Base-by-base conservation (phyloP, 2,797 vertebrate genomes). In the Capromys pilorides region DNA sequence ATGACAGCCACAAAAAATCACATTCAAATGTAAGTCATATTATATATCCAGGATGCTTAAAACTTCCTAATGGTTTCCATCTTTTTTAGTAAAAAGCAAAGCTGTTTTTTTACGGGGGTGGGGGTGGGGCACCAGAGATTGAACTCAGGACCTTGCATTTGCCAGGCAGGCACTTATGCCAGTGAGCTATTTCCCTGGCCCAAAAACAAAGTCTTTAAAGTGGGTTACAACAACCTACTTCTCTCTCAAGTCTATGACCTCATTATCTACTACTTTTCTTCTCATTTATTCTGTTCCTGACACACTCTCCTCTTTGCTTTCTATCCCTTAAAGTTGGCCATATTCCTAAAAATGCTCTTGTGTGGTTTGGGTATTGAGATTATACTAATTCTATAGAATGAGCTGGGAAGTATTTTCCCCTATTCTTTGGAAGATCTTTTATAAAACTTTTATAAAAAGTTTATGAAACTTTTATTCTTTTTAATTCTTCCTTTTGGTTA, bases 401-500 rank as follows among this genome's bases (percentile, higher is more conserved):
- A 91, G 10, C 61, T 77, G 71, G 41, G 24, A 89, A 67, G 64
- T 86, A 90, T 93, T 81, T 31, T 8, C 24, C 49, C 7, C 13
- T 91, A 88, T 21, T 86, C 18, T 94, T 82, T 86, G 61, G 61
- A 86, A 89, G 19, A 86, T 81, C 39, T 95, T 86, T 93, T 54
- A 24, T 59, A 86, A 78, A 36, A 93, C 21, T 82, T 45, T 57
- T 54, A 54, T 54, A 54, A 54, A 54, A 54, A 54, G 51, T 54
- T 54, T 54, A 54, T 54, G 13, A 54, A 54, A 54, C 51, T 54
- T 54, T 54, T 54, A 54, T 54, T 54, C 51, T 54, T 54, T 16
- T 96, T 88, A 91, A 85, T 93, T 91, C 33, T 49, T 83, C 88
- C 61, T 77, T 91, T 93, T 88, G 75, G 61, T 88, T 91, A 93